Evolutionary conservation across 2,888 invertebrate species (phyloP).

Genomic region (Mactromeris polynyma): DNA sequence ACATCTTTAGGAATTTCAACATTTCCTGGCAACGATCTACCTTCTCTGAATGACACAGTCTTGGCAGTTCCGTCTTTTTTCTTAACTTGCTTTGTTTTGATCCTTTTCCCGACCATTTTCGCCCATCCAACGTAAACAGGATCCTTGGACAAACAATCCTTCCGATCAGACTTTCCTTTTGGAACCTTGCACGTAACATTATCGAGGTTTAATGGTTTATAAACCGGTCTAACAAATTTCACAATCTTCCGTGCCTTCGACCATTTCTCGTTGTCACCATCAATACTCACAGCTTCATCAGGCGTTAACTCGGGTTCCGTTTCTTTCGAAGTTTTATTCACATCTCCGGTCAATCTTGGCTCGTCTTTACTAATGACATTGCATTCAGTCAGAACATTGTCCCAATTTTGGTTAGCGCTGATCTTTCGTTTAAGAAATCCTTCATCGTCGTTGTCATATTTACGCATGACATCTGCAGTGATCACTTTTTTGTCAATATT

Average conservation of each 20-base stretch:
- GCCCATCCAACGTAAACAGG: constrained; percentile 64
- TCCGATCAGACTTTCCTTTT: constrained; percentile 57
- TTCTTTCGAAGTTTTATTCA: background rate
- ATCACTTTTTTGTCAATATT: background rate
- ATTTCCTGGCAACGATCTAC: constrained; percentile 47
- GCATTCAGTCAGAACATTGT: background rate
- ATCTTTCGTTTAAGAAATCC: background rate
- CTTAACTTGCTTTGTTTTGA: constrained; percentile 39
- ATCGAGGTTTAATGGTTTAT: constrained; percentile 61
- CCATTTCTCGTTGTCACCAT: constrained; percentile 10
- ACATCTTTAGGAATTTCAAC: background rate
- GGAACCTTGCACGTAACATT: constrained; percentile 55
- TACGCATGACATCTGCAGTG: background rate
- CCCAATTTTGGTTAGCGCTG: constrained; percentile 19
- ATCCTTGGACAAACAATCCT: constrained; percentile 63
- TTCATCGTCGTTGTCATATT: background rate
- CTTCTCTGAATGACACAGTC: constrained; percentile 46
- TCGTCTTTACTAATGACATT: background rate
- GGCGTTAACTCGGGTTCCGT: background rate
- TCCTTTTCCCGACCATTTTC: constrained; percentile 55
- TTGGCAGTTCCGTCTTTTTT: constrained; percentile 33
- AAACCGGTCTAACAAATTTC: constrained; percentile 45
- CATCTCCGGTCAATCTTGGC: background rate
- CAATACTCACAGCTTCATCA: background rate
- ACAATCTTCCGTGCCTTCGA: constrained; percentile 36